Base-by-base conservation (phyloP, 2,888 invertebrate genomes). In the Eilema caniola region DNA sequence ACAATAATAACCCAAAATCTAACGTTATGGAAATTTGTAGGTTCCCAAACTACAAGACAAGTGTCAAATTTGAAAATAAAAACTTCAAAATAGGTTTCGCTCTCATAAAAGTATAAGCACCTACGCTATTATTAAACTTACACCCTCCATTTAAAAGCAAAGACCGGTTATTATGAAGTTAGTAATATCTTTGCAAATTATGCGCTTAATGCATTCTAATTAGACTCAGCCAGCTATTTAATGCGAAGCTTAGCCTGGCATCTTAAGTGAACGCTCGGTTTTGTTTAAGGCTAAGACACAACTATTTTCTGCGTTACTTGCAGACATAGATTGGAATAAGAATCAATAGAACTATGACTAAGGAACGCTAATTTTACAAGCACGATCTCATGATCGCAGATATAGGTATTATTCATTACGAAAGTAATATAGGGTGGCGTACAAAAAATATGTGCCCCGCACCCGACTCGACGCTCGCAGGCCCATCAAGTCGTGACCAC, bases 191-290 rank as follows among this genome's bases (percentile, higher is more conserved):
- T 47, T 53, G 53, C 20, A n/a, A 53, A 53, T 53, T 53, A 53
- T 53, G 53, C 53, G 53, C 53, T 53, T 53, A 53, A 53, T 53
- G 53, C 53, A 53, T n/a, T 53, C 53, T 53, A 53, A 53, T 53
- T 53, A 53, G 53, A 53, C n/a, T 53, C 53, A 53, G 53, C 53
- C 53, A 53, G 53, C 53, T 53, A 53, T 53, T 53, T 53, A 53
- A 53, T 53, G 53, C 53, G 53, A 53, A n/a, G 53, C 20, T 53
- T 53, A 53, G n/a, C 53, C n/a, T 5, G n/a, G 53, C 53, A 2
- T 53, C 53, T 53, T 53, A 53, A 53, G 20, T 16, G 53, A 53
- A 53, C 53, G 20, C 53, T 53, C n/a, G 20, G 53, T 53, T n/a
- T n/a, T 53, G n/a, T 53, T 53, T 53, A 53, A 53, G 53, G n/a